Conservation (phyloP, 1,140 invertebrate genomes). For the Bombyx mandarina region DNA sequence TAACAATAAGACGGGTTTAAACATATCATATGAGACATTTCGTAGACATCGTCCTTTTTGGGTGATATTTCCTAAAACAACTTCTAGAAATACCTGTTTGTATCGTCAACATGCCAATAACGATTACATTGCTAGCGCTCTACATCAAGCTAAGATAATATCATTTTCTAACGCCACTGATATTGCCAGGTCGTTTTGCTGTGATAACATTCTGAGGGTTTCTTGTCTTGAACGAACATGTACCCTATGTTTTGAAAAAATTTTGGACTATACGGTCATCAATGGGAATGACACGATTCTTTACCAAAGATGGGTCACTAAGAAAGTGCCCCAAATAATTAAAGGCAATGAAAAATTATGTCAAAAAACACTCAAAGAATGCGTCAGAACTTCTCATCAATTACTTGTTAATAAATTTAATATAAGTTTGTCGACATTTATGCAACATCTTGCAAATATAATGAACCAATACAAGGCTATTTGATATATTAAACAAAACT, state of each 20-base stretch:
- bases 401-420: constrained; percentile 3
- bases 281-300: constrained; percentile 12
- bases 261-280: constrained; percentile 8
- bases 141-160: constrained; percentile 13
- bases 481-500: constrained; percentile 11
- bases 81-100: constrained; percentile 14
- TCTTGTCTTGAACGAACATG: constrained; percentile 18
- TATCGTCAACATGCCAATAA: constrained; percentile 12
- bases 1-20: constrained; percentile 12
- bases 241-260: constrained; percentile 10
- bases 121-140: constrained; percentile 9
- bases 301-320: constrained; percentile 16
- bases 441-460: constrained; percentile 10
- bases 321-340: constrained; percentile 7
- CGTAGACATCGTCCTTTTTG: constrained; percentile 16
- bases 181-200: constrained; percentile 9
- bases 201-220: constrained; percentile 5
- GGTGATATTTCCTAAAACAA: constrained; percentile 15
- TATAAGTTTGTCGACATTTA: constrained; percentile 9
- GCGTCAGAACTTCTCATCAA: constrained; percentile 3
- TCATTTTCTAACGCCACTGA: constrained; percentile 7
- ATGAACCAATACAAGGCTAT: constrained; percentile 12
- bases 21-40: constrained; percentile 20
- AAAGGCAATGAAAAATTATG: constrained; percentile 7
- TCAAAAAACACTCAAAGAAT: constrained; percentile 10